Evolutionary conservation across 1,140 invertebrate genomes (phyloP), one percentile per base, ranked within the genome.

Genomic region (Eurosta solidaginis): DNA sequence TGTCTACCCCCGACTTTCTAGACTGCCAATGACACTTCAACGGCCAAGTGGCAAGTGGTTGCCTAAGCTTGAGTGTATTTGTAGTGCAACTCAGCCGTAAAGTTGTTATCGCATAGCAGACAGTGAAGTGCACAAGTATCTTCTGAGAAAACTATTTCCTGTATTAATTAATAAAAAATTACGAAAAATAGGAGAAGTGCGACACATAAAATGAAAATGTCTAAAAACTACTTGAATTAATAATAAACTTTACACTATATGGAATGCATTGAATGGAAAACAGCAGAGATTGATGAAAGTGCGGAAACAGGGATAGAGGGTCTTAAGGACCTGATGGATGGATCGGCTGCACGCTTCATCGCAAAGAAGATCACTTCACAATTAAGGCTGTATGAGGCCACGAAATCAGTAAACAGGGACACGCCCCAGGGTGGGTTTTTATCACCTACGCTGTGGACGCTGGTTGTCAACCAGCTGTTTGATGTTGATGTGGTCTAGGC

Each of bases 171-270:
- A 68, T 68, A 68, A 40, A 14, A 68, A 68, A 40, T 40, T 68
- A 68, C n/a, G 20, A 68, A 68, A 68, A n/a, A 40, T 33, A 6
- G 49, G 7, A 4, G n/a, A 52, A 52, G 49, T 52, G 29, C 54
- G 17, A 14, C 29, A n/a, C 29, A 36, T n/a, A 63, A 63, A 63
- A n/a, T 40, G 36, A 63, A 63, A 40, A n/a, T 63, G 14, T 17
- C 54, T 54, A 52, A 22, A n/a, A 52, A 17, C 27, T 40, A 36
- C 20, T 36, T 25, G 17, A 50, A 50, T 27, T 50, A 45, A 40
- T 50, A 76, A 76, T 76, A 76, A 76, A 50, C 29, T 76, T 52
- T 25, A 76, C 73, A 45, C 45, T 74, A 74, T 74, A 74, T 45
- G 73, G 27, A 25, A 17, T 40, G 63, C 17, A 22, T n/a, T n/a